Evolutionary conservation across 2,888 invertebrate species (phyloP).

Genomic region (Agrotis clavis): DNA sequence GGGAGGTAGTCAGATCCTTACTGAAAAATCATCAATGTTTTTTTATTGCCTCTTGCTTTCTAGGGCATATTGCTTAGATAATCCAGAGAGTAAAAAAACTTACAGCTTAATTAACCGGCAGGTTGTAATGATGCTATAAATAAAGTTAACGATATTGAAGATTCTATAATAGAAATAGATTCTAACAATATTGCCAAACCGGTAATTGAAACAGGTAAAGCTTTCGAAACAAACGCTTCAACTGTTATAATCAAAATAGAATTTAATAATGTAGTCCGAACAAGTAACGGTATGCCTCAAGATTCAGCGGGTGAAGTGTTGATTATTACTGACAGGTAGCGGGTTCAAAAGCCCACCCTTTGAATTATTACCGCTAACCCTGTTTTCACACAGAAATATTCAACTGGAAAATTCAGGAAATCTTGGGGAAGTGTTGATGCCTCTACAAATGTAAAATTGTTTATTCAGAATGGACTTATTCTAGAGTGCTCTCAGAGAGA

Average conservation of each 20-base stretch:
- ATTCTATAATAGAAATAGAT: neutral
- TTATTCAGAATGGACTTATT: conserved; percentile 25
- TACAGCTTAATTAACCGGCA: no score
- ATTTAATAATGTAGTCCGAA: conserved; percentile 1
- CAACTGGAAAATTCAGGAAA: conserved; percentile 16
- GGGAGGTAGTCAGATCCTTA: no score
- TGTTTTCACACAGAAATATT: conserved; percentile 32
- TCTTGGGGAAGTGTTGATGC: conserved; percentile 22
- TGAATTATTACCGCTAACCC: conserved; percentile 39
- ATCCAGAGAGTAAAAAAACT: no score
- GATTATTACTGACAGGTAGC: conserved; percentile 45
- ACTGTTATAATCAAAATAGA: neutral
- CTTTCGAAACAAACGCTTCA: neutral
- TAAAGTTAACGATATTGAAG: neutral
- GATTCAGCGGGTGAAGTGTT: conserved; percentile 29
- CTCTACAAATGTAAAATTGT: conserved; percentile 21
- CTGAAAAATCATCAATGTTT: no score
- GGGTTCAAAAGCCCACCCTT: conserved; percentile 10
- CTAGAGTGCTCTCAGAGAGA: conserved; percentile 22
- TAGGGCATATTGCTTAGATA: no score
- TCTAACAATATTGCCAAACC: neutral
- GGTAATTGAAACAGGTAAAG: neutral
- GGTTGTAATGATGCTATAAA: neutral
- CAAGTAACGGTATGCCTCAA: neutral
- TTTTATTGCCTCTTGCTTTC: no score